Evolutionary conservation across 2,113 vertebrate species (phyloP), one percentile per base, ranked within the genome.

Genomic region (Gadus macrocephalus): DNA sequence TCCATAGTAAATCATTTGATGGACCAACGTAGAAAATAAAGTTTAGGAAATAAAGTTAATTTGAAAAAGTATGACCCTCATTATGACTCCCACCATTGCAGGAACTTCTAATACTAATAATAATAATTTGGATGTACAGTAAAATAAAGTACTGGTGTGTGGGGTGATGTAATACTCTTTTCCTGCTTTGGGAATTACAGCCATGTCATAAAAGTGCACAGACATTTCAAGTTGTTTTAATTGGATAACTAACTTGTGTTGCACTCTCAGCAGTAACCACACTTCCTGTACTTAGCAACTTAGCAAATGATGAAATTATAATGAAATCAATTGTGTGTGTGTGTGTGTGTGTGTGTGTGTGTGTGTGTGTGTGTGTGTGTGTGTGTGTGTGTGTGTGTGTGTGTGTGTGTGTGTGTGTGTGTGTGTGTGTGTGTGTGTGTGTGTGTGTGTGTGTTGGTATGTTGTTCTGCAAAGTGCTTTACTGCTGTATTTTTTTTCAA

Each of bases 261-360:
- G 22, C n/a, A 6, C 75, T 70, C 25, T 42, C 25, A 61, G 64
- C 71, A 22, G 27, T 8, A 65, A 70, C 28, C 3, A 75, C 62
- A 22, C 76, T 78, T 53, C 79, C 60, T 71, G 72, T 69, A 56
- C 56, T 55, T 19, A 66, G 74, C 68, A 78, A 81, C 83, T 7
- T 7, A 61, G 25, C 69, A 11, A 56, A 81, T 83, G 79, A 85
- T 81, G 76, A 81, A 83, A 82, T 11, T 20, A 68, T 81, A 79
- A 86, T 80, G 82, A 87, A 86, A 79, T 67, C 0, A 69, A 70
- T 77, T 68, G 69, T 65, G 64, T 19, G 58, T 19, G 19, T 61
- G 15, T 60, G 19, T 35, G 60, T 27, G 35, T 62, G 19, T 53
- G 60, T 31, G 35, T 73, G 76, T 66, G 65, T 53, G 20, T 53